Evolutionary conservation across 2,797 vertebrate genomes (phyloP).

Genomic region (Aselliscus stoliczkanus): DNA sequence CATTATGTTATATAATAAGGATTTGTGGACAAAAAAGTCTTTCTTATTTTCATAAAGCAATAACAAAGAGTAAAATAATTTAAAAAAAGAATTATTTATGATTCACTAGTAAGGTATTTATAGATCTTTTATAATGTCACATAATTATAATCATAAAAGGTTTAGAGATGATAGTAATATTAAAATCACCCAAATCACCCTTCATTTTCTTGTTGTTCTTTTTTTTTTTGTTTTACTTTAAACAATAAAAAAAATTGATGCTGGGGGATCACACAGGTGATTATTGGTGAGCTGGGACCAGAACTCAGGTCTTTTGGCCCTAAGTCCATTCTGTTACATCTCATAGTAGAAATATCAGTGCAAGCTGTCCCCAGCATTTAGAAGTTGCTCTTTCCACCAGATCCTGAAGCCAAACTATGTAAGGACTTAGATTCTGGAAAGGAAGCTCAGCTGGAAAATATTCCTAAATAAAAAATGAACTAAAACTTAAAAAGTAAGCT

Average conservation of each 20-base stretch:
- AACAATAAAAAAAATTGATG: background rate
- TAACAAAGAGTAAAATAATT: background rate
- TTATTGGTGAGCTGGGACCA: background rate
- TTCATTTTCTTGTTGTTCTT: background rate
- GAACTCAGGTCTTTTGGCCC: background rate
- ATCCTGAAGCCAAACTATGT: background rate
- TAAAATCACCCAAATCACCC: background rate
- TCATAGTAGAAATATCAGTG: background rate
- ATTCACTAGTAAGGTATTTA: background rate
- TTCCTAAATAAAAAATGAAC: slow-evolving; percentile 27
- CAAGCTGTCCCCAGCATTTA: background rate
- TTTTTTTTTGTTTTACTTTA: background rate
- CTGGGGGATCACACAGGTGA: background rate
- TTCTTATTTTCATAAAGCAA: background rate
- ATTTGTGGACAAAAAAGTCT: background rate
- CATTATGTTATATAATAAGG: background rate
- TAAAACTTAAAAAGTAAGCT: background rate
- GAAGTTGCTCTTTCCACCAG: background rate
- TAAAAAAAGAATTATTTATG: background rate
- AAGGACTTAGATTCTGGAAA: background rate
- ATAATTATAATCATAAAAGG: background rate
- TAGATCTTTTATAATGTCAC: background rate
- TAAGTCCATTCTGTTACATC: background rate
- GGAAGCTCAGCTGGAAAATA: slow-evolving; percentile 47
- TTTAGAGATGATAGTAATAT: background rate